A percentile compares a stretch with the other conserved stretches of the same genome.
phyloP scores from a whole-genome alignment of 64 coral and sea anemone species.

The Actinia equina region DNA sequence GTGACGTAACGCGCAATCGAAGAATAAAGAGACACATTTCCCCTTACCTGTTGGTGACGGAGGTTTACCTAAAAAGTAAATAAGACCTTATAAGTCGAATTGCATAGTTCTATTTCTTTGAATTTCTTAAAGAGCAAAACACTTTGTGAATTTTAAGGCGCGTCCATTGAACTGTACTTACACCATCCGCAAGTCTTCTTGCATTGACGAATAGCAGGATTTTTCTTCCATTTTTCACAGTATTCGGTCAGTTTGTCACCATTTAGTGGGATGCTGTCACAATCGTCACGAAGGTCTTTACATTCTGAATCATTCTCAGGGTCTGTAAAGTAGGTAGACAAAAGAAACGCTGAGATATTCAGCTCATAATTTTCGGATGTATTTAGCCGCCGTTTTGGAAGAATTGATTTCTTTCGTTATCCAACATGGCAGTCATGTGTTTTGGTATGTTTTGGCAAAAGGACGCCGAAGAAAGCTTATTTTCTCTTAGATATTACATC shows the following conservation, averaged over 20 bases:
- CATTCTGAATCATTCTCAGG: constrained; percentile 5
- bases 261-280: background rate
- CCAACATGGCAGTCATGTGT: no score
- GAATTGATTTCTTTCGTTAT: no score
- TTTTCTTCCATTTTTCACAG: constrained; percentile 14
- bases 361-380: no score
- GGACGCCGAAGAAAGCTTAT: no score
- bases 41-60: background rate
- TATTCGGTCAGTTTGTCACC: constrained; percentile 8
- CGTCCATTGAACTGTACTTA: background rate
- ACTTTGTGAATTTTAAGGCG: background rate
- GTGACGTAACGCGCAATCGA: no score
- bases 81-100: background rate
- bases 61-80: background rate
- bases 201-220: background rate
- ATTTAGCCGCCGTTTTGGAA: no score
- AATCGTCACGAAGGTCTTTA: background rate
- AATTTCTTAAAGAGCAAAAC: background rate
- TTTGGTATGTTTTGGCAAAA: no score
- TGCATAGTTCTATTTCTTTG: background rate
- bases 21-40: background rate
- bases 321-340: background rate
- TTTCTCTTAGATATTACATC: no score
- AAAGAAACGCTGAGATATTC: no score
- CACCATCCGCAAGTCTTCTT: constrained; percentile 14